A percentile compares a stretch with the other conserved stretches of the same genome.
These are phyloP conservation scores for Alitta virens DNA, from an alignment of 2,888 invertebrate genomes.

Conservation along the genomic window DNA sequence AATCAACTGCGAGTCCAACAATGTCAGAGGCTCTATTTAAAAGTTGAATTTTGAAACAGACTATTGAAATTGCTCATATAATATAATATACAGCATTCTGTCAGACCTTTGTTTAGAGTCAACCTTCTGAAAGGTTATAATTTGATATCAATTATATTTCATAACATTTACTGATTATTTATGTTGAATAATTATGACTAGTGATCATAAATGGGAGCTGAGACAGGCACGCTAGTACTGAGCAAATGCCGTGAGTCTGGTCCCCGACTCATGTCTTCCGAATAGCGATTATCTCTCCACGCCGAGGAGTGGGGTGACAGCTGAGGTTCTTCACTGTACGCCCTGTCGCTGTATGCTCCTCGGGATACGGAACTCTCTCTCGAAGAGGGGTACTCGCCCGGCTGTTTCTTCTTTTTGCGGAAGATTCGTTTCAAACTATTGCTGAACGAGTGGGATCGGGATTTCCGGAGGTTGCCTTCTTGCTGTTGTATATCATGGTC, in stretches of 20 bases:
- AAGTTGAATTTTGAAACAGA: too few relatives aligned
- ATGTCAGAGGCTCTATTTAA: too few relatives aligned
- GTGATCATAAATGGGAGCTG: slow-evolving; percentile 11
- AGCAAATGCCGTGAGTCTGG: slow-evolving; percentile 5
- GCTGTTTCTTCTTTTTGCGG: slow-evolving; percentile 25
- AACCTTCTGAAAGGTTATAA: too few relatives aligned
- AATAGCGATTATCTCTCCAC: background rate
- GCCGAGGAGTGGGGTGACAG: background rate
- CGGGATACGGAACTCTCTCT: slow-evolving; percentile 28
- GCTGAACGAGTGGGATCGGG: slow-evolving; percentile 29
- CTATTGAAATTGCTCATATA: too few relatives aligned
- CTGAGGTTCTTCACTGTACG: background rate
- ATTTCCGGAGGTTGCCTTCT: slow-evolving; percentile 23
- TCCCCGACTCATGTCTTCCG: background rate
- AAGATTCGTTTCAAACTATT: slow-evolving; percentile 25
- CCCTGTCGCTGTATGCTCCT: background rate
- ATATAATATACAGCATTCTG: too few relatives aligned
- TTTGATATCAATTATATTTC: too few relatives aligned
- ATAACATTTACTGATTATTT: too few relatives aligned
- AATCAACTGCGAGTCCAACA: too few relatives aligned
- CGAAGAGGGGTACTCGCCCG: slow-evolving; percentile 4
- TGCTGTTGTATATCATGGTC: slow-evolving; percentile 5
- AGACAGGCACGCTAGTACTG: slow-evolving; percentile 11
- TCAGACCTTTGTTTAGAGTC: too few relatives aligned
- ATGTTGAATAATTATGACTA: background rate